phyloP scores from a whole-genome alignment of 1,140 invertebrate genomes.

The Calliopsis andreniformis region DNA sequence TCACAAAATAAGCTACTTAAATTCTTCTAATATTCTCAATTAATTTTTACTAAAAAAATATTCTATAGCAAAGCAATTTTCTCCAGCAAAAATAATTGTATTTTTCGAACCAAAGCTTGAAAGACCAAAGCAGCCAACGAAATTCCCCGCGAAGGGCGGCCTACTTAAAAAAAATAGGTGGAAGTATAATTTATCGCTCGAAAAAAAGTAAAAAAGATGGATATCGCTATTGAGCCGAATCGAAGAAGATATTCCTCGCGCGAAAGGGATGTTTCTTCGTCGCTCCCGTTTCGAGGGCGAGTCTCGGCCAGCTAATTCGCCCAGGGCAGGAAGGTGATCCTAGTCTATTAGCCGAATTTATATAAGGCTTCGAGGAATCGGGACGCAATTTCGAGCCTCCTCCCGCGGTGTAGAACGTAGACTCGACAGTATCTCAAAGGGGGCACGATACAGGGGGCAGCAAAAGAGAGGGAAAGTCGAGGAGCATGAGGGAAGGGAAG shows the following conservation, averaged over 20 bases:
- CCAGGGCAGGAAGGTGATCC: constrained; percentile 21
- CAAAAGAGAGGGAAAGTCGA: constrained; percentile 18
- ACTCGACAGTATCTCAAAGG: background rate
- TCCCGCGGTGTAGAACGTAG: constrained; percentile 27
- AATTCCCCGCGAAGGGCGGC: background rate
- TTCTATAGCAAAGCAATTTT: no score
- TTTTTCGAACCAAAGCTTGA: no score
- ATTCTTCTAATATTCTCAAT: no score
- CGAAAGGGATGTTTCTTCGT: background rate
- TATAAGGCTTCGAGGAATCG: constrained; percentile 47
- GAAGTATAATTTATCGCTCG: background rate
- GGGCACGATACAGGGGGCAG: background rate
- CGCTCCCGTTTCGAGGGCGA: constrained; percentile 22
- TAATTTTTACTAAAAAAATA: no score
- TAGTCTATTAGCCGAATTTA: constrained; percentile 61
- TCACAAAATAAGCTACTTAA: background rate
- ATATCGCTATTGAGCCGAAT: background rate
- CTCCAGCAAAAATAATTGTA: no score
- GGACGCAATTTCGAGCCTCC: constrained; percentile 31
- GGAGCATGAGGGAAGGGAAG: background rate
- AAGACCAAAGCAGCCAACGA: background rate
- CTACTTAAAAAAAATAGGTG: background rate
- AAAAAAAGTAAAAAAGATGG: background rate
- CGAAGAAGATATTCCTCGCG: constrained; percentile 27
- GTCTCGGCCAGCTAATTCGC: constrained; percentile 7